Conservation (phyloP, 1,140 invertebrate genomes). For the Campoletis sonorensis region DNA sequence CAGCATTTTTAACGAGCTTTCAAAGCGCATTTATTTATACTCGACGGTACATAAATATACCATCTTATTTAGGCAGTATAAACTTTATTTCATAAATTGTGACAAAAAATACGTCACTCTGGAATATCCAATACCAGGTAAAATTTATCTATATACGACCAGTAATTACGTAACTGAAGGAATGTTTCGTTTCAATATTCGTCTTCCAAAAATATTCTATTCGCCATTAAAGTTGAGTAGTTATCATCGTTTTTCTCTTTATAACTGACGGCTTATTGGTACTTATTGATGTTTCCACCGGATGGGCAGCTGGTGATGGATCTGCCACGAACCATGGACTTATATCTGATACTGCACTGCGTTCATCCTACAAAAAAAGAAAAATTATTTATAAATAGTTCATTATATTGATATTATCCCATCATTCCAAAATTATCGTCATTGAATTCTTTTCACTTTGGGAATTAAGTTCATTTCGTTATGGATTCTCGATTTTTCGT, state of each 20-base stretch:
- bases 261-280: slow-evolving; percentile 80
- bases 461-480: too few species aligned
- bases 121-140: slow-evolving; percentile 35
- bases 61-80: slow-evolving; percentile 34
- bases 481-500: too few species aligned
- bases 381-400: too few species aligned
- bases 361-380: slow-evolving; percentile 73
- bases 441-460: too few species aligned
- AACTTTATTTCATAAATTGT: slow-evolving; percentile 30
- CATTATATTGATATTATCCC: too few species aligned
- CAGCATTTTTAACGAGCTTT: not conserved
- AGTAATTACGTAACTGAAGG: slow-evolving; percentile 33
- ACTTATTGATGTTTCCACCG: slow-evolving; percentile 80
- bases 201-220: slow-evolving; percentile 2
- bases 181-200: slow-evolving; percentile 20
- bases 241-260: slow-evolving; percentile 89
- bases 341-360: slow-evolving; percentile 78
- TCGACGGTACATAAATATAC: slow-evolving; percentile 27
- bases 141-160: slow-evolving; percentile 25
- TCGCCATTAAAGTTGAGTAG: slow-evolving; percentile 83
- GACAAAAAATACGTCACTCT: slow-evolving; percentile 39
- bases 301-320: slow-evolving; percentile 78
- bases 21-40: slow-evolving; percentile 30
- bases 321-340: slow-evolving; percentile 88
- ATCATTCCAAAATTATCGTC: too few species aligned